phyloP scores from a whole-genome alignment of 2,888 invertebrate species.

The Leistus spinibarbis region DNA sequence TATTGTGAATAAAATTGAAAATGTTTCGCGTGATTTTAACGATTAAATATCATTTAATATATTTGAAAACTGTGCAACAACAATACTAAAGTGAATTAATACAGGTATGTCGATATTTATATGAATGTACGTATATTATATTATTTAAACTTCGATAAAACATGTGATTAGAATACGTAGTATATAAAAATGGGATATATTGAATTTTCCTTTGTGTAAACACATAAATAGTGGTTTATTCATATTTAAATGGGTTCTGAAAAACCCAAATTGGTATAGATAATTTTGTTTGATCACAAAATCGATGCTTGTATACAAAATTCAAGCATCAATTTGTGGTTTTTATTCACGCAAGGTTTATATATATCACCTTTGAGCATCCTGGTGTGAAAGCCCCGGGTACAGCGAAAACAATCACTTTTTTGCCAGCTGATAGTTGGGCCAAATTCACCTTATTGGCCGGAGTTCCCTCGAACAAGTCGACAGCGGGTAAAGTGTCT shows the following conservation, averaged over 20 bases:
- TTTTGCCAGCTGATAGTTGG: conserved; percentile 76
- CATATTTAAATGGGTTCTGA: too few species aligned
- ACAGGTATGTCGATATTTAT: too few species aligned
- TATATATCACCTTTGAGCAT: conserved; percentile 73
- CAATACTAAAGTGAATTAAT: not conserved
- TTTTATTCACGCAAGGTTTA: not conserved
- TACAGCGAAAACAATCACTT: conserved; percentile 86
- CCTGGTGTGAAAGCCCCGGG: conserved; percentile 96
- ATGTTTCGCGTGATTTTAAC: not conserved
- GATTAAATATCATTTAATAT: not conserved
- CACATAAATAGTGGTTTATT: too few species aligned
- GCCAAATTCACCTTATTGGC: conserved; percentile 83
- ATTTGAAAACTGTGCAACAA: not conserved
- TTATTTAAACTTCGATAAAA: too few species aligned
- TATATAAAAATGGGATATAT: too few species aligned
- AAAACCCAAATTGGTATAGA: too few species aligned
- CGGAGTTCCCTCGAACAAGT: conserved; percentile 85
- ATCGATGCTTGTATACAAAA: not conserved
- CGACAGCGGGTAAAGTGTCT: conserved; percentile 77
- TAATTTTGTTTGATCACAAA: too few species aligned
- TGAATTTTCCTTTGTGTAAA: too few species aligned
- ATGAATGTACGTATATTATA: too few species aligned
- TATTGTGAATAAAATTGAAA: not conserved
- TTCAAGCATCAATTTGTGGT: not conserved
- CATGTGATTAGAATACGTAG: too few species aligned